Evolutionary conservation across 92 coral and sea anemone genomes (phyloP).

Genomic region (Epizoanthus rinbou): DNA sequence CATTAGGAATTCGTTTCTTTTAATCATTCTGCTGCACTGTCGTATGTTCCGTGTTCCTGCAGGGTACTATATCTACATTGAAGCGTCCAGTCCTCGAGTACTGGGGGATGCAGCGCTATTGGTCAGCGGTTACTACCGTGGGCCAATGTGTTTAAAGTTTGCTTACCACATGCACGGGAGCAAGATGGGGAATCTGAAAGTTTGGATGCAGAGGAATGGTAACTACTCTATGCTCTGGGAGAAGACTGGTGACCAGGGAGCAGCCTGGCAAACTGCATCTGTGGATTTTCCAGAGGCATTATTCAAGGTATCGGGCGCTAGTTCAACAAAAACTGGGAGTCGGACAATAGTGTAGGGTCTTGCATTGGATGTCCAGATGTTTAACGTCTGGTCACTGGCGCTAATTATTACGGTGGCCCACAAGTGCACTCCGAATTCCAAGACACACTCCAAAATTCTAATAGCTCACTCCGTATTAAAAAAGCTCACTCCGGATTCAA

Average conservation of each 20-base stretch:
- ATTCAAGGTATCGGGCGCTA: neutral
- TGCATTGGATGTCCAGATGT: too few species aligned
- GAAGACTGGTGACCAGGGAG: conserved; percentile 17
- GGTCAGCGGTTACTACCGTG: conserved; percentile 33
- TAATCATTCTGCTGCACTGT: too few species aligned
- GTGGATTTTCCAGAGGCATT: neutral
- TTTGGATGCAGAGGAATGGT: neutral
- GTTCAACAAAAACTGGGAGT: too few species aligned
- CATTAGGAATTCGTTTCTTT: too few species aligned
- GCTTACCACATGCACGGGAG: neutral
- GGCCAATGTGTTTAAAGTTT: conserved; percentile 23
- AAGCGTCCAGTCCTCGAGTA: conserved; percentile 2
- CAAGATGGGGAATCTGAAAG: neutral
- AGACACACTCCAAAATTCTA: too few species aligned
- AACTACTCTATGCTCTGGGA: conserved; percentile 9
- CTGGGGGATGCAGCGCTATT: conserved; percentile 1
- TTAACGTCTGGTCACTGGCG: too few species aligned
- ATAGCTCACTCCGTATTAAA: too few species aligned
- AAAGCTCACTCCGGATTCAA: too few species aligned
- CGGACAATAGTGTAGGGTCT: too few species aligned
- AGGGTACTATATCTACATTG: conserved; percentile 17
- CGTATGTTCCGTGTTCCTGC: too few species aligned
- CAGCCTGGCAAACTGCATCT: conserved; percentile 4
- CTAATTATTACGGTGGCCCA: too few species aligned
- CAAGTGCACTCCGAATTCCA: too few species aligned